Evolutionary conservation across 2,113 vertebrate species (phyloP).

Genomic region (Centropus bengalensis): DNA sequence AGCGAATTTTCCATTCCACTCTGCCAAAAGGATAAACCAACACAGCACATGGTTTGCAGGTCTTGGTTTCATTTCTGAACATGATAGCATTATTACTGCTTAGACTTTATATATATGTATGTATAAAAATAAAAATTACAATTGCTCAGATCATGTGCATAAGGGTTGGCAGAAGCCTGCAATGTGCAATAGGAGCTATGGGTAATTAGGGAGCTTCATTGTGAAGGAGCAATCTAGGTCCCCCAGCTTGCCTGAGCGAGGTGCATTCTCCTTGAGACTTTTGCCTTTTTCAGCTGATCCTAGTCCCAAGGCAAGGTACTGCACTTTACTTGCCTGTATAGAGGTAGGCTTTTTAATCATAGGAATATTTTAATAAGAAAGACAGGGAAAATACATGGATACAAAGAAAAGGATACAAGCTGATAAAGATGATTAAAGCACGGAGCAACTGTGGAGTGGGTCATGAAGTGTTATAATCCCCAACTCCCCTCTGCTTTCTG

Average conservation of each 20-base stretch:
- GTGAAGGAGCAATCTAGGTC: background rate
- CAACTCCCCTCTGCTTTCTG: slow-evolving; percentile 74
- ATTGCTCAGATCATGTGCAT: background rate
- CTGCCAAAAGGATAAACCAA: background rate
- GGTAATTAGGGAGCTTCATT: background rate
- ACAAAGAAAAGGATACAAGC: slow-evolving; percentile 67
- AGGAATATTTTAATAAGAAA: slow-evolving; percentile 35
- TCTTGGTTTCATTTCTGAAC: background rate
- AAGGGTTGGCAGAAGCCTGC: background rate
- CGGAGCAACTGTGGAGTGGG: slow-evolving; percentile 41
- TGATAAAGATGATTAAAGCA: slow-evolving; percentile 75
- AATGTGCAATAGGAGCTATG: background rate
- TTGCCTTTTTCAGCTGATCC: slow-evolving; percentile 9
- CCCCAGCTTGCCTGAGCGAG: background rate
- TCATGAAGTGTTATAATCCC: slow-evolving; percentile 74
- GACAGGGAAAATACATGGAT: background rate
- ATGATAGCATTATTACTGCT: background rate
- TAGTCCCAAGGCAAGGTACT: background rate
- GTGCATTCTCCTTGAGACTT: background rate
- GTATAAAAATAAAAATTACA: background rate
- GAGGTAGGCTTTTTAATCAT: background rate
- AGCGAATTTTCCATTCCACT: slow-evolving; percentile 53
- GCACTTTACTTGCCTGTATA: background rate
- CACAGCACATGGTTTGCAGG: background rate
- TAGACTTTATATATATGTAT: background rate